Base-by-base conservation (phyloP, 2,113 vertebrate species). In the Rhipidura dahli region DNA sequence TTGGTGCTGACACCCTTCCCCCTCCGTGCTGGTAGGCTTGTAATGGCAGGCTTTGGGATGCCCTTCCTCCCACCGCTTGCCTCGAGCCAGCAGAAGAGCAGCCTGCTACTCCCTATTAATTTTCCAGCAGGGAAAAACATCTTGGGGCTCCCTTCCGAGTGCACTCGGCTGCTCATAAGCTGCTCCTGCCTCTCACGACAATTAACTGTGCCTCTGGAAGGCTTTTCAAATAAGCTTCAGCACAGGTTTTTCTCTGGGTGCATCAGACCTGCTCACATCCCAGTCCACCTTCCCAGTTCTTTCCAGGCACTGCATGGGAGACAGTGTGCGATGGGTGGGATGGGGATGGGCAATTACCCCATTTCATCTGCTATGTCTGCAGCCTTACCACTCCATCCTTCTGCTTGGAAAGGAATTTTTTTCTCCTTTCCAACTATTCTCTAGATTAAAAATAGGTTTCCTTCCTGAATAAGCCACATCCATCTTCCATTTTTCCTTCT, bases 81-180 rank as follows among this genome's bases (percentile, higher is more conserved):
- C 94, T 95, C 8, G 0, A 93, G 95, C 94, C 81, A 96, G 78
- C 68, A 72, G 40, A 85, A 68, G 75, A 91, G 84, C 95, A 93
- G 89, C 78, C 95, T 93, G 96, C 93, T 96, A 91, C 70, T 97
- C 87, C 90, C 75, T 85, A 94, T 97, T 96, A 91, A 95, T 89
- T 73, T 91, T 95, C 70, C 90, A 93, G 71, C 14, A 33, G 59
- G 84, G 82, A 88, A 82, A 95, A 96, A 95, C 82, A 12, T 97
- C 94, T 97, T 91, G 84, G 93, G 87, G 91, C 93, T 96, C 81
- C 84, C 82, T 95, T 70, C 50, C 0, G 15, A 94, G 87, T 0
- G 0, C 56, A 22, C 57, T 90, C 19, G 53, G 83, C 91, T 87
- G 72, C 87, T 94, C 72, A 13, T 10, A 24, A 72, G 53, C 70